These are phyloP conservation scores for Cylindroiulus punctatus DNA, from an alignment of 2,888 invertebrate species.

Conservation along the genomic window DNA sequence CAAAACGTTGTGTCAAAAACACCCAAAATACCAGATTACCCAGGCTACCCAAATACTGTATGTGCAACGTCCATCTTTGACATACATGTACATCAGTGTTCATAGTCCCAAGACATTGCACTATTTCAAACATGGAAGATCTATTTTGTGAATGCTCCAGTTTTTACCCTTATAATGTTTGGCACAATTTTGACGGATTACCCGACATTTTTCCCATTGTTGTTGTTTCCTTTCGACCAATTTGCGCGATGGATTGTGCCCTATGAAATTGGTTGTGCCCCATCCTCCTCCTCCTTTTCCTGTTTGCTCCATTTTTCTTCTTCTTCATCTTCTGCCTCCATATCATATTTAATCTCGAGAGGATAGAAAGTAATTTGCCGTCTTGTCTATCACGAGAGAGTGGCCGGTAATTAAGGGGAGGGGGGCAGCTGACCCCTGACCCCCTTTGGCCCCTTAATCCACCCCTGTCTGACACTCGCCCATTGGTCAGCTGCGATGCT, in stretches of 20 bases:
- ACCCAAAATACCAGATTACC: too few species aligned
- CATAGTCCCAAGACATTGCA: too few species aligned
- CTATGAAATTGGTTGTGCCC: not conserved
- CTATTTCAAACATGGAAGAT: too few species aligned
- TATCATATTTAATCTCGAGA: slow-evolving; percentile 47
- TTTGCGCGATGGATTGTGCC: not conserved
- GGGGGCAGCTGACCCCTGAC: not conserved
- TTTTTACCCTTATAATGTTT: too few species aligned
- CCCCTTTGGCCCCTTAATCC: not conserved
- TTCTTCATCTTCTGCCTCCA: not conserved
- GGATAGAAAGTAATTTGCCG: slow-evolving; percentile 44
- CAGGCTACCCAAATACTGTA: too few species aligned
- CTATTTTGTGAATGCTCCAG: too few species aligned
- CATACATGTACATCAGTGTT: too few species aligned
- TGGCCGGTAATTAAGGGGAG: slow-evolving; percentile 1
- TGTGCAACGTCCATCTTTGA: too few species aligned
- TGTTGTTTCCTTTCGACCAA: slow-evolving; percentile 15
- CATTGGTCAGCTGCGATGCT: not conserved
- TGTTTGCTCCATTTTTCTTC: slow-evolving; percentile 9
- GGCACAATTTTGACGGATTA: not conserved
- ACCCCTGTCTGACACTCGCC: not conserved
- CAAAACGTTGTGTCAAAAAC: too few species aligned
- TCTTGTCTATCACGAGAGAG: slow-evolving; percentile 39
- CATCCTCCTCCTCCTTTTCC: not conserved
- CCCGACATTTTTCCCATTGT: not conserved